Base-by-base conservation (phyloP, 35 echinoderm and acorn worm species). In the Amphiura filiformis region DNA sequence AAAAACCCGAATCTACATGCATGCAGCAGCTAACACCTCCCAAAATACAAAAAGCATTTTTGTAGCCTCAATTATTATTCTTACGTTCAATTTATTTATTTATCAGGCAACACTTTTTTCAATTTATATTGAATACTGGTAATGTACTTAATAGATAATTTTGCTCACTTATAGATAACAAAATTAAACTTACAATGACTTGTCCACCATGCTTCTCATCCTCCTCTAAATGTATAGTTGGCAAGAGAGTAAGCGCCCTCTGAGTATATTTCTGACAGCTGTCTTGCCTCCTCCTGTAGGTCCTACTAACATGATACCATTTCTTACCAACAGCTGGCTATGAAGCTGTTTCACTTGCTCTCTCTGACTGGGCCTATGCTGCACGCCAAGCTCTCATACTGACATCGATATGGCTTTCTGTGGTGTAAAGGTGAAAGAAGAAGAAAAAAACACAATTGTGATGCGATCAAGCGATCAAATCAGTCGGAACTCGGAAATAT, bases 331-430 rank as follows among this genome's bases (percentile, higher is more conserved):
- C n/a, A 98, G 57, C 85, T 98, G 96, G 28, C 91, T 93, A 64
- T 94, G 93, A 26, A 98, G 89, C 83, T 98, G 96, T 52, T 98
- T 94, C 56, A 98, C 96, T 44, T 98, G 89, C 41, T 93, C 89
- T 2, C 93, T 76, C 88, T 97, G 95, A 57, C 79, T 89, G 17
- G 92, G 92, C 96, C 96, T 94, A 49, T 92, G 92, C 80, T 98
- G 96, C 17, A 98, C 40, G 36, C 76, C 84, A 26, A 98, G 37
- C 82, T 98, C 96, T 34, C 90, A 76, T 1, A 98, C 84, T 26
- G 96, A 92, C 89, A 94, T 98, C 20, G 96, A 94, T 34, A 98
- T 98, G 14, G 96, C 96, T 98, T 94, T 98, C 96, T 98, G 79
- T 87, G 35, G 35, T n/a, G n/a, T n/a, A n/a, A n/a, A n/a, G n/a